phyloP scores from a whole-genome alignment of 2,797 vertebrate genomes.

The Hapalemur alaotrensis region DNA sequence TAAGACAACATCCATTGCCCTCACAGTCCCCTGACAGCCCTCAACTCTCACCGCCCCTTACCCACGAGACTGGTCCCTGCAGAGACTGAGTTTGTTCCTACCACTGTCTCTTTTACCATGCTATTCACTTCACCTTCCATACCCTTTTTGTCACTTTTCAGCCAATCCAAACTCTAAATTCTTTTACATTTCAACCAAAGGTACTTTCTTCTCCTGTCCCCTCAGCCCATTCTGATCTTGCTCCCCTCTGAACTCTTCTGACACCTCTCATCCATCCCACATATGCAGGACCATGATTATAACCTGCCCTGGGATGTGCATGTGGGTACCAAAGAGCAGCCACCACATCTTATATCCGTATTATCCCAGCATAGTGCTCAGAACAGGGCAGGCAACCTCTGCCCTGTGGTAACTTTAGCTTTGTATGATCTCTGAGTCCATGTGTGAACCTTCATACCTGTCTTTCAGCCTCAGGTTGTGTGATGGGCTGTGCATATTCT shows the following conservation, averaged over 20 bases:
- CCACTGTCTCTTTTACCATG: not conserved
- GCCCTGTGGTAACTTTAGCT: not conserved
- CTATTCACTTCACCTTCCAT: not conserved
- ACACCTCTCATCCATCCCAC: not conserved
- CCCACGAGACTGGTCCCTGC: not conserved
- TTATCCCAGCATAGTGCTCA: not conserved
- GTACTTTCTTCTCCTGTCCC: not conserved
- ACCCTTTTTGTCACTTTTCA: not conserved
- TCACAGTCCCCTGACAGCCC: not conserved
- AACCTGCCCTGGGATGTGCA: not conserved
- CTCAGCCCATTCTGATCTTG: not conserved
- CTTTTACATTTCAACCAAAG: not conserved
- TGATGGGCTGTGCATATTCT: constrained; percentile 65
- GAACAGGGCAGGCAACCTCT: not conserved
- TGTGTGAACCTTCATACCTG: constrained; percentile 68
- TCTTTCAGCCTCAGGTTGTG: constrained; percentile 32
- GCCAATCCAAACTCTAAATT: not conserved
- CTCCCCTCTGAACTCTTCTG: not conserved
- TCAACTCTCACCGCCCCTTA: not conserved
- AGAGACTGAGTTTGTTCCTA: not conserved
- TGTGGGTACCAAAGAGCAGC: not conserved
- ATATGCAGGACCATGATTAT: not conserved
- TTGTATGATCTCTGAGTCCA: too few relatives aligned
- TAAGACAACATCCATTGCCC: not conserved
- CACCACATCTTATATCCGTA: not conserved